These are phyloP conservation scores for Apodemia duryi DNA, from an alignment of 2,888 invertebrate species.

Conservation along the genomic window DNA sequence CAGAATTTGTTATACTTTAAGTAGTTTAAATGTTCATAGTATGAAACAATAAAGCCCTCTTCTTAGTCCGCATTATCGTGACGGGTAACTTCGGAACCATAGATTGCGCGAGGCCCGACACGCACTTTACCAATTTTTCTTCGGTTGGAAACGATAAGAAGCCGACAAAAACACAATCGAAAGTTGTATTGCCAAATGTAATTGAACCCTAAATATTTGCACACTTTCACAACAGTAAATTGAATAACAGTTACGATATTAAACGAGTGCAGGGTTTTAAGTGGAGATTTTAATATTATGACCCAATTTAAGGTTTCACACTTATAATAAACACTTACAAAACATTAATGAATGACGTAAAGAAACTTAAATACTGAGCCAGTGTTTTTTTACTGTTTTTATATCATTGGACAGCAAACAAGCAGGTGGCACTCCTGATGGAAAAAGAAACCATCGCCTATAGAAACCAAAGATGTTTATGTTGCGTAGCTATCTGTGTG, in stretches of 20 bases:
- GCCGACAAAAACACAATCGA: background rate
- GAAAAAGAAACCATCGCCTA: too few relatives aligned
- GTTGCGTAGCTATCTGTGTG: too few relatives aligned
- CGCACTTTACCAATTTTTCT: too few relatives aligned
- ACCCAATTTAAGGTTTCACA: background rate
- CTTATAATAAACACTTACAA: background rate
- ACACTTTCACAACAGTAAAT: background rate
- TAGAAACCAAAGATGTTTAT: too few relatives aligned
- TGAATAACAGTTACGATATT: background rate
- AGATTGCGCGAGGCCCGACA: too few relatives aligned
- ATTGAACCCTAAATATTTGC: slow-evolving; percentile 5
- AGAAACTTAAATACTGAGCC: slow-evolving; percentile 35
- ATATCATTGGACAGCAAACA: too few relatives aligned
- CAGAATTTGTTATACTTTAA: too few relatives aligned
- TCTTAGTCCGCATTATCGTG: too few relatives aligned
- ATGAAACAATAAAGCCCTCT: too few relatives aligned
- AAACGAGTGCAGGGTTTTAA: slow-evolving; percentile 1
- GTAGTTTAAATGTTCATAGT: too few relatives aligned
- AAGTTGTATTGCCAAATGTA: slow-evolving; percentile 4
- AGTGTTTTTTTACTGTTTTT: slow-evolving; percentile 15
- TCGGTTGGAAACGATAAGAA: background rate
- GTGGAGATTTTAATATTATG: background rate
- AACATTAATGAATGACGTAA: background rate
- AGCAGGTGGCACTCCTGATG: too few relatives aligned
- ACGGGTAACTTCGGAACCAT: too few relatives aligned